A percentile compares a stretch with the other conserved stretches of the same genome.
Evolutionary conservation across 1,140 invertebrate genomes (phyloP).

Genomic region (Drosophila orosa): DNA sequence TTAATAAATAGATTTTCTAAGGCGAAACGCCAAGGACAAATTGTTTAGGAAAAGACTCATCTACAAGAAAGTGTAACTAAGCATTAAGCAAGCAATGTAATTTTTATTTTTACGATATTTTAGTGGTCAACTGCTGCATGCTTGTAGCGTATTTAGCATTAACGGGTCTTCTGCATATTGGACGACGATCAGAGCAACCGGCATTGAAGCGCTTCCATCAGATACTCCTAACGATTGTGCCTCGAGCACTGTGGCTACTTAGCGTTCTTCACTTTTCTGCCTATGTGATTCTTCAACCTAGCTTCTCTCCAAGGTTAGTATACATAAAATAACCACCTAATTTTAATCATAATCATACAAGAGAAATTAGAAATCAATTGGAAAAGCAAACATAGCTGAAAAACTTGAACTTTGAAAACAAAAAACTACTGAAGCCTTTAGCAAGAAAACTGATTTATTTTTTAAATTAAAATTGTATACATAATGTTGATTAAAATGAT

Average conservation of each 20-base stretch:
- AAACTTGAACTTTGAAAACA: background rate
- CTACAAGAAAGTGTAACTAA: background rate
- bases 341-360: background rate
- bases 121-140: constrained; percentile 71
- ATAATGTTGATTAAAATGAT: too few relatives aligned
- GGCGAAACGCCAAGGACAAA: background rate
- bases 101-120: background rate
- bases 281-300: constrained; percentile 64
- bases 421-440: too few relatives aligned
- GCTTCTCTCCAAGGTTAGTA: constrained; percentile 66
- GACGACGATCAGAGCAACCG: constrained; percentile 54
- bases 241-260: constrained; percentile 59
- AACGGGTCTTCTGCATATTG: constrained; percentile 61
- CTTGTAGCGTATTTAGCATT: constrained; percentile 59
- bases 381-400: background rate
- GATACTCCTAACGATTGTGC: constrained; percentile 55
- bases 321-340: background rate
- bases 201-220: constrained; percentile 56
- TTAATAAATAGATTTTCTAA: background rate
- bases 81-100: background rate
- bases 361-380: background rate
- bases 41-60: background rate
- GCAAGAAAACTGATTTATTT: background rate
- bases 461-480: background rate
- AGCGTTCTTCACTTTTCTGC: constrained; percentile 64